These are phyloP conservation scores for Typhlichthys eigenmanni DNA, from an alignment of 2,797 vertebrate genomes.

Conservation along the genomic window DNA sequence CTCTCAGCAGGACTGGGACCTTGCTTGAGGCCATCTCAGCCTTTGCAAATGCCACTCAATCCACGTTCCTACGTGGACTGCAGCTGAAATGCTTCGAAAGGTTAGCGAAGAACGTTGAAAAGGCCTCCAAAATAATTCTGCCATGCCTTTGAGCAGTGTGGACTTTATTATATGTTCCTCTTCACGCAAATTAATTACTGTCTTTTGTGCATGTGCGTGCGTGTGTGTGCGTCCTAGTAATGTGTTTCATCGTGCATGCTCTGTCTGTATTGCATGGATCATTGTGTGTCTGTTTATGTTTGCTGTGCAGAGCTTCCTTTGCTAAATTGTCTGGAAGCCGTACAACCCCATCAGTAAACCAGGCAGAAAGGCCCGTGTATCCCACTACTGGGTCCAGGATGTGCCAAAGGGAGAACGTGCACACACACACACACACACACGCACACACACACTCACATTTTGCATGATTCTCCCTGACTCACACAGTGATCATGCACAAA, in stretches of 20 bases:
- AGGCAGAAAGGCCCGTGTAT: constrained; percentile 83
- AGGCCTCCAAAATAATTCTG: constrained; percentile 3
- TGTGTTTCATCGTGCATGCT: constrained; percentile 40
- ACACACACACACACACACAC: constrained; percentile 38
- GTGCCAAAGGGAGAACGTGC: constrained; percentile 70
- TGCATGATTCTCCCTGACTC: constrained; percentile 37
- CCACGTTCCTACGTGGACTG: background rate
- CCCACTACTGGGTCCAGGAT: constrained; percentile 63
- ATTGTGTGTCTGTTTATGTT: constrained; percentile 77
- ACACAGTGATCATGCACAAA: constrained; percentile 12
- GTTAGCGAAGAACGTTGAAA: constrained; percentile 1
- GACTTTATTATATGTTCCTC: constrained; percentile 1
- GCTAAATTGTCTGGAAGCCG: constrained; percentile 88
- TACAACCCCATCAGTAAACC: constrained; percentile 86
- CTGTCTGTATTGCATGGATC: constrained; percentile 55
- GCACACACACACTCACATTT: constrained; percentile 6
- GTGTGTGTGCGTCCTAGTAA: constrained; percentile 6
- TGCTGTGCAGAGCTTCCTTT: constrained; percentile 78
- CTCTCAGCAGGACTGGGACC: background rate
- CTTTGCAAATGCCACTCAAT: background rate
- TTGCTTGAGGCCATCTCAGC: constrained; percentile 2
- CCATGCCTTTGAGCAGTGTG: background rate
- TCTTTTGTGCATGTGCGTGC: constrained; percentile 17
- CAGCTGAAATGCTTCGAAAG: constrained; percentile 1
- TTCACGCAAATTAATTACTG: constrained; percentile 15